These are phyloP conservation scores for Chionodraco myersi DNA, from an alignment of 2,113 vertebrate genomes.

Conservation along the genomic window DNA sequence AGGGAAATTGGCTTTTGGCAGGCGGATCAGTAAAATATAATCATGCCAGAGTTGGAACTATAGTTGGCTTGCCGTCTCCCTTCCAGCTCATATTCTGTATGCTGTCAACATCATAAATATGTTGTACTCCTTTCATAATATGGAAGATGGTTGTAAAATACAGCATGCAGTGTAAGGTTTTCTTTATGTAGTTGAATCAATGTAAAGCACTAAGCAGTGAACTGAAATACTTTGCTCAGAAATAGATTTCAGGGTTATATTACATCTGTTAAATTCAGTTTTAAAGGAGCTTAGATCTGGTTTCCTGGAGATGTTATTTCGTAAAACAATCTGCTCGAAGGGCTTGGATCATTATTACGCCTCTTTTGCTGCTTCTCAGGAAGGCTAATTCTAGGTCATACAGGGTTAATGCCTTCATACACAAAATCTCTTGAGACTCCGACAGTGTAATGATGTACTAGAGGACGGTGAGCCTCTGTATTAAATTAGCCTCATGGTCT, in stretches of 20 bases:
- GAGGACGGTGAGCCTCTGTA: slow-evolving; percentile 45
- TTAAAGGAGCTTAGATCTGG: not conserved
- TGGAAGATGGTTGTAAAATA: slow-evolving; percentile 44
- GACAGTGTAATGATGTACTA: slow-evolving; percentile 50
- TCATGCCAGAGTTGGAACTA: slow-evolving; percentile 68
- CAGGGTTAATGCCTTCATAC: slow-evolving; percentile 61
- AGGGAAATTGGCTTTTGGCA: slow-evolving; percentile 79
- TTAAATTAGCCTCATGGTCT: slow-evolving; percentile 61
- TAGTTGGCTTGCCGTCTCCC: slow-evolving; percentile 65
- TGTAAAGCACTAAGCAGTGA: slow-evolving; percentile 4
- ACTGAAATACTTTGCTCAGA: slow-evolving; percentile 31
- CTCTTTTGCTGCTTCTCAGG: slow-evolving; percentile 19
- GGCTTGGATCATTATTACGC: slow-evolving; percentile 28
- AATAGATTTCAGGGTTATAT: slow-evolving; percentile 54
- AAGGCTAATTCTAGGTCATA: slow-evolving; percentile 47
- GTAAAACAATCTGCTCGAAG: slow-evolving; percentile 32
- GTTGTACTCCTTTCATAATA: slow-evolving; percentile 44
- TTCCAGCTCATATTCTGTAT: slow-evolving; percentile 64
- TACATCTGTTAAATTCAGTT: slow-evolving; percentile 18
- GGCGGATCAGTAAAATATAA: slow-evolving; percentile 79
- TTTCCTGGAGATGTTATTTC: slow-evolving; percentile 16
- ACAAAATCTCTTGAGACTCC: slow-evolving; percentile 46
- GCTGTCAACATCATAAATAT: slow-evolving; percentile 76
- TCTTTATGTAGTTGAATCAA: too few species aligned
- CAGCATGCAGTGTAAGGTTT: not conserved